A percentile compares a stretch with the other conserved stretches of the same genome.
Conservation (phyloP, 2,797 vertebrate species). For the Rhabdophis nuchalis region DNA sequence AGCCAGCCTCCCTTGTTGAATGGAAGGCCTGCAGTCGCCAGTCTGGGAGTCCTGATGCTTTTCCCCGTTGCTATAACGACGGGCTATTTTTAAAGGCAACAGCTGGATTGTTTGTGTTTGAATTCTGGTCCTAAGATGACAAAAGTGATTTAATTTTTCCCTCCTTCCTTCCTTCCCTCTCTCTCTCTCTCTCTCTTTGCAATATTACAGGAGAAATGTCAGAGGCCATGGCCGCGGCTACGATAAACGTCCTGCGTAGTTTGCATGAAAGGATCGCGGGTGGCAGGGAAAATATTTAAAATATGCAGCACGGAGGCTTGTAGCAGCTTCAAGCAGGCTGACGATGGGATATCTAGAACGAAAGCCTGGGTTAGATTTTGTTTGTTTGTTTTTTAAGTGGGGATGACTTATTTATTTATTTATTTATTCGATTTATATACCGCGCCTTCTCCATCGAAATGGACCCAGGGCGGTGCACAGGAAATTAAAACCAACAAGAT, state of each 20-base stretch:
- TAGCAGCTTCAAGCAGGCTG: not conserved
- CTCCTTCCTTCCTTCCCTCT: too few species aligned
- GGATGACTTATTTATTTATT: not conserved
- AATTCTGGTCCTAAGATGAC: conserved; percentile 62
- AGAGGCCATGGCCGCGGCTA: conserved; percentile 38
- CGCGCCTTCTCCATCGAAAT: too few species aligned
- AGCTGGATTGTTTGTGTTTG: conserved; percentile 74
- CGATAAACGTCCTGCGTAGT: not conserved
- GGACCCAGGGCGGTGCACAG: too few species aligned
- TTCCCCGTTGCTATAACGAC: conserved; percentile 74
- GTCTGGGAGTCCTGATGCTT: conserved; percentile 66
- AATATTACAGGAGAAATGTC: conserved; percentile 59
- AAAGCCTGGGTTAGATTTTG: not conserved
- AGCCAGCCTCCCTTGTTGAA: conserved; percentile 36
- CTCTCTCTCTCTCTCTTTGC: conserved; percentile 24
- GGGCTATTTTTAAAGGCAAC: conserved; percentile 76
- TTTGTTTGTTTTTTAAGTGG: too few species aligned
- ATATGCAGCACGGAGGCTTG: not conserved
- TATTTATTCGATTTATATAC: too few species aligned
- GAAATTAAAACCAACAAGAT: too few species aligned
- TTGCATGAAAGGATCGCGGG: not conserved
- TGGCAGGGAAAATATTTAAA: conserved; percentile 3
- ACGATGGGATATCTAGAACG: not conserved
- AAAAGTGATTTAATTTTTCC: conserved; percentile 57
- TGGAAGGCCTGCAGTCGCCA: conserved; percentile 45